These are phyloP conservation scores for Eonycteris spelaea DNA, from an alignment of 2,113 vertebrate species.

Conservation along the genomic window DNA sequence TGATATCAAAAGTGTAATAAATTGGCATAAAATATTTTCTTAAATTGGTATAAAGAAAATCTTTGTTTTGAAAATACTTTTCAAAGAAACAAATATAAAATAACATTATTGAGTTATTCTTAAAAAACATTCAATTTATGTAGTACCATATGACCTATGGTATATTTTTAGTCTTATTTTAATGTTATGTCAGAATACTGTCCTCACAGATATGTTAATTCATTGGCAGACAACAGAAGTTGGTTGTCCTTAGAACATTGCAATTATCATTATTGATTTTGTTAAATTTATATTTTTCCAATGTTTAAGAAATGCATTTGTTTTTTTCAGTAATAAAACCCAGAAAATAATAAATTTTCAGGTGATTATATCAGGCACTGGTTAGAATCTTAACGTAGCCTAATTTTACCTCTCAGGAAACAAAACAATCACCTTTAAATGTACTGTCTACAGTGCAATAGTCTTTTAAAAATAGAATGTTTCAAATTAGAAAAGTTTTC, in stretches of 20 bases:
- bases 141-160: background rate
- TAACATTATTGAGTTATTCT: background rate
- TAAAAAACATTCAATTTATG: background rate
- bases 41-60: background rate
- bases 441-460: background rate
- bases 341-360: constrained; percentile 40
- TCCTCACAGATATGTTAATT: background rate
- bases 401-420: constrained; percentile 39
- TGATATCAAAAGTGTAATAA: background rate
- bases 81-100: background rate
- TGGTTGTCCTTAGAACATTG: background rate
- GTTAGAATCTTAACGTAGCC: background rate
- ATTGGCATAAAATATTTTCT: background rate
- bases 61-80: background rate
- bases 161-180: background rate
- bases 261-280: background rate
- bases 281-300: constrained; percentile 24
- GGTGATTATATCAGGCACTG: background rate
- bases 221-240: background rate
- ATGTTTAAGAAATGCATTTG: background rate
- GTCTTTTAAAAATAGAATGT: background rate
- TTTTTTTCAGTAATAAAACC: constrained; percentile 17
- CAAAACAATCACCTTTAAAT: constrained; percentile 7
- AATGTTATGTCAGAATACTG: background rate
- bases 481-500: constrained; percentile 8